Percentiles rank a stretch among this genome's conserved stretches.
Evolutionary conservation across 2,888 invertebrate genomes (phyloP).

Genomic region (Agrochola litura): DNA sequence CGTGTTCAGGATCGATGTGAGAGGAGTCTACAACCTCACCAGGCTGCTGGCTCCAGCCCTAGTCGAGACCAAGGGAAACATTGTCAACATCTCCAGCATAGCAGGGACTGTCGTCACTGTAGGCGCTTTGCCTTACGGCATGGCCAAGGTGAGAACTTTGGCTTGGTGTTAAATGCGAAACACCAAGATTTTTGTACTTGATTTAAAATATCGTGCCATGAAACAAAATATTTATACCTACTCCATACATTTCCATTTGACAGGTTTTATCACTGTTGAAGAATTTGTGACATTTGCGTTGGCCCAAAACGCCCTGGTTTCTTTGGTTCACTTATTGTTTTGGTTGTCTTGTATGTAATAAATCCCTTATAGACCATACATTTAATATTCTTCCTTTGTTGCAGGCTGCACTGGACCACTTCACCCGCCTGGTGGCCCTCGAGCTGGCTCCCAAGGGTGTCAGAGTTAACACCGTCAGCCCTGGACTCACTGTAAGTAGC

Average conservation of each 20-base stretch:
- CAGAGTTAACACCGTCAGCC: constrained; percentile 93
- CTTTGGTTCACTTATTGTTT: background rate
- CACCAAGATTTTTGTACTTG: background rate
- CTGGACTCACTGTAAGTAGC: constrained; percentile 91
- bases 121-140: constrained; percentile 95
- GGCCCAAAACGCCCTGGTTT: background rate
- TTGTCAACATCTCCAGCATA: constrained; percentile 94
- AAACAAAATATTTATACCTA: background rate
- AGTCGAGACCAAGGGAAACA: constrained; percentile 91
- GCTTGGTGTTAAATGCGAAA: background rate
- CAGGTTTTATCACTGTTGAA: background rate
- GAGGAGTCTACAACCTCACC: constrained; percentile 91
- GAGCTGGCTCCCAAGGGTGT: constrained; percentile 91
- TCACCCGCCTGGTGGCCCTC: constrained; percentile 91
- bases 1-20: constrained; percentile 92
- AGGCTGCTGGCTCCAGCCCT: constrained; percentile 92
- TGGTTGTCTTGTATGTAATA: background rate
- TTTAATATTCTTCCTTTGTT: background rate
- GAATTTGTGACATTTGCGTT: background rate
- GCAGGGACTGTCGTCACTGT: constrained; percentile 93
- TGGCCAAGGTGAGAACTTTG: constrained; percentile 92
- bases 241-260: background rate
- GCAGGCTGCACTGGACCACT: constrained; percentile 66
- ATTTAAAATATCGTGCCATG: background rate
- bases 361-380: background rate